phyloP scores from a whole-genome alignment of 1,140 invertebrate species.

The Drosophila nigromelanica region DNA sequence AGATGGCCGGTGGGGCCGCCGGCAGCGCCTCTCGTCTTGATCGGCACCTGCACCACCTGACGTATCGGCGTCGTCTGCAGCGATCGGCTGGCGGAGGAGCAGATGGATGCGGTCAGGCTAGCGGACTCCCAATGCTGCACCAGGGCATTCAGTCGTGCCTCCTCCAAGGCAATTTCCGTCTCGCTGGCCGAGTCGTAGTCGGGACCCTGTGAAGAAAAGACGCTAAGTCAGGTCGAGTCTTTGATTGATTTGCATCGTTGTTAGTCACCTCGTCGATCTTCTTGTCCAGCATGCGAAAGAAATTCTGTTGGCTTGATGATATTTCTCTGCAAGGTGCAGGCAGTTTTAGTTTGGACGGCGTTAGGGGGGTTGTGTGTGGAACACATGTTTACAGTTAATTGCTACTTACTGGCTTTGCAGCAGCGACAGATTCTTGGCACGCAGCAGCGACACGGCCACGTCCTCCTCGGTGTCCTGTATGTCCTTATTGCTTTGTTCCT shows the following conservation, averaged over 20 bases:
- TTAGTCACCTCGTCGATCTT: constrained; percentile 93
- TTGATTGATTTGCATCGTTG: background rate
- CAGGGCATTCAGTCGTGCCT: constrained; percentile 85
- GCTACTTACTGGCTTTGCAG: constrained; percentile 83
- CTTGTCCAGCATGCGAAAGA: constrained; percentile 95
- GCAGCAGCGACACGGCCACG: constrained; percentile 79
- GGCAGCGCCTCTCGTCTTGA: constrained; percentile 49
- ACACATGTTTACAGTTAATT: background rate
- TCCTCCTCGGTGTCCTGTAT: constrained; percentile 79
- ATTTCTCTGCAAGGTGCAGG: constrained; percentile 89
- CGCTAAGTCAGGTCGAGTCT: background rate
- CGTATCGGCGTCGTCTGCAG: constrained; percentile 82
- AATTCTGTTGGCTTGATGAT: constrained; percentile 93
- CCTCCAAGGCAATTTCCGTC: constrained; percentile 86
- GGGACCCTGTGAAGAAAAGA: constrained; percentile 85
- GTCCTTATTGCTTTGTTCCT: constrained; percentile 83
- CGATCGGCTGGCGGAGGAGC: constrained; percentile 82
- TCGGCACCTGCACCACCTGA: constrained; percentile 70
- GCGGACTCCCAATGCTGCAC: constrained; percentile 87
- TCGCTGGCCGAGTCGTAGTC: constrained; percentile 89
- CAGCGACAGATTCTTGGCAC: constrained; percentile 82
- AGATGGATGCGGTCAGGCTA: constrained; percentile 85
- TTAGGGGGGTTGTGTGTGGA: constrained; percentile 23
- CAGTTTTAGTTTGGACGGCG: constrained; percentile 47
- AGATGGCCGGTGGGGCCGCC: constrained; percentile 35